These are phyloP conservation scores for Plecturocebus donacophilus DNA, from an alignment of 2,113 vertebrate species.

Conservation along the genomic window DNA sequence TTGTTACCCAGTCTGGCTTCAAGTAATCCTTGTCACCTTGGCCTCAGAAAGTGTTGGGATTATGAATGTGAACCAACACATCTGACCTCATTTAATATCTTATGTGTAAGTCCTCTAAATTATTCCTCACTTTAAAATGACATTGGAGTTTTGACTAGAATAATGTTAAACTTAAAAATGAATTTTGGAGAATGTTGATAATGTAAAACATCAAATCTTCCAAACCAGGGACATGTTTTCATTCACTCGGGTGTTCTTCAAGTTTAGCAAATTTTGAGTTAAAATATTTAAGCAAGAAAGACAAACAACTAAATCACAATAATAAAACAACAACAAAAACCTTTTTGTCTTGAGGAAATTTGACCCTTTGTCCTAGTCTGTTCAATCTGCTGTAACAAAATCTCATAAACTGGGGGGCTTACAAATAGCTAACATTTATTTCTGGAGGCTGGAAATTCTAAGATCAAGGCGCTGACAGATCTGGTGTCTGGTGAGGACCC, in stretches of 20 bases:
- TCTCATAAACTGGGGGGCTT: neutral
- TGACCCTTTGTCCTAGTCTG: neutral
- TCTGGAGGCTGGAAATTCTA: neutral
- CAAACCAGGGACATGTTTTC: neutral
- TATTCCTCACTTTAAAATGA: neutral
- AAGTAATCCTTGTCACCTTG: no score
- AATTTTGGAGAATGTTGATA: neutral
- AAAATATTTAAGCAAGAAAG: neutral
- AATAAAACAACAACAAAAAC: neutral
- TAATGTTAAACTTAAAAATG: neutral
- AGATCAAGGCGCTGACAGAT: neutral
- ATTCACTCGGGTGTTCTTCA: neutral
- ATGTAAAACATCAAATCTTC: neutral
- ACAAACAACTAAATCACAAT: neutral
- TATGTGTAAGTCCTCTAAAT: neutral
- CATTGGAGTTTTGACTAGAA: neutral
- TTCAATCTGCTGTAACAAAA: neutral
- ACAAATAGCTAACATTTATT: neutral
- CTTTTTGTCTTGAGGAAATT: neutral
- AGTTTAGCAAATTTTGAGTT: neutral
- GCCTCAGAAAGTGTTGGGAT: no score
- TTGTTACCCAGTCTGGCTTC: no score
- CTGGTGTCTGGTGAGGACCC: neutral
- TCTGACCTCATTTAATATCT: neutral
- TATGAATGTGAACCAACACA: no score